Evolutionary conservation across 1,140 invertebrate genomes (phyloP), one percentile per base, ranked within the genome.

Genomic region (Ceratina calcarata): DNA sequence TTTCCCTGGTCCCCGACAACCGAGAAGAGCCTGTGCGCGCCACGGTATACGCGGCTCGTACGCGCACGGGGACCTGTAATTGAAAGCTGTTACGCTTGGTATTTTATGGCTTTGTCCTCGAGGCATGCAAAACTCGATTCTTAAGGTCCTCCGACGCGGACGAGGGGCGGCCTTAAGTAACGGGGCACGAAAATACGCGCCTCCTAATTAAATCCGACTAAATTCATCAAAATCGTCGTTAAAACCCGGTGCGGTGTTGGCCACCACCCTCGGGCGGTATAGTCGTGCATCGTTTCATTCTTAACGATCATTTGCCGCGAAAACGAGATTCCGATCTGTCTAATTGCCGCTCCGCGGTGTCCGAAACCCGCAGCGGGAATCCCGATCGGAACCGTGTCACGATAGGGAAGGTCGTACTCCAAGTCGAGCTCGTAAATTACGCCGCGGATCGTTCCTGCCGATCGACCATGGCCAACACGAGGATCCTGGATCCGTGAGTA

Each of bases 51-150:
- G 72, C 62, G 76, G 64, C 78, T 78, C 79, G 70, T 83, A 80
- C 81, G 83, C 80, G 75, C 78, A 67, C 83, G 78, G 80, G 85
- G 85, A 87, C 82, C 78, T 74, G 83, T 90, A 91, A 91, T 90
- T 91, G 89, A 90, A 91, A 91, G 89, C 86, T 89, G 89, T 90
- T 91, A 90, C 87, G 88, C 88, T 90, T 65, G 84, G 83, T 90
- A 91, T 90, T 91, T 91, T 91, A 91, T 87, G 89, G 74, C 80
- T 89, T 88, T 86, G 86, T 89, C 90, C 89, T 70, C 77, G 86
- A 86, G 89, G 84, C 87, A 90, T 90, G 87, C 86, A 90, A 89
- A 90, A 90, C 88, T 89, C 88, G 78, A 89, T 88, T 89, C 87
- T 89, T 85, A 86, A 86, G 77, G 83, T 90, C 78, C 81, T 58